Evolutionary conservation across 2,888 invertebrate species (phyloP), one percentile per base, ranked within the genome.

Genomic region (Cyclophora albipunctata): DNA sequence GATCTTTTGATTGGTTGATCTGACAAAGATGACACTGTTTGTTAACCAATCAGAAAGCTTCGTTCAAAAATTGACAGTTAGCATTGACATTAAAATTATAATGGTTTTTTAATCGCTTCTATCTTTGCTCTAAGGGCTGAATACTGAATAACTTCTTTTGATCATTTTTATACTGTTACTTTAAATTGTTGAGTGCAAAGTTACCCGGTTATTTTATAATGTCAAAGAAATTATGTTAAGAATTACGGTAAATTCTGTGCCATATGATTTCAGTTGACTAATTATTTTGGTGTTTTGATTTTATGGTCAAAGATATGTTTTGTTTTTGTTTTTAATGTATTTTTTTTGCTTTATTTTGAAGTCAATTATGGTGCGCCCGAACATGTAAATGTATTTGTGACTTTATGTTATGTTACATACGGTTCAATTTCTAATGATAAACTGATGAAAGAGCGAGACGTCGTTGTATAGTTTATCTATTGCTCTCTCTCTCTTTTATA

Each of bases 301-400:
- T 37, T 2, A 37, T 37, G 1, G 37, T 37, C 1, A 37, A 37
- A 20, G 20, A 37, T 37, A 37, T 37, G 37, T 37, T 37, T 37
- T 37, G 37, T 66, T 69, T 71, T 70, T 60, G 54, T 59, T 64
- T 56, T 60, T 53, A 54, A 57, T 58, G 54, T 64, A 57, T 62
- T 62, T 62, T 60, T 54, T 78, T 71, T 54, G 52, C 49, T 58
- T 57, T 48, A 7, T 42, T 57, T 82, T 80, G 72, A 71, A 82
- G 86, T 85, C 86, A 85, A 85, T 86, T 87, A 85, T 79, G 84
- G 84, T 84, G 85, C 82, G 78, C 76, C 73, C 75, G 75, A 68
- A 69, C 76, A 74, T 75, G 69, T 75, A 69, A 73, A 67, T 63
- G 68, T 63, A 66, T 67, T 65, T 63, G 54, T 51, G 51, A 60